phyloP scores from a whole-genome alignment of 2,888 invertebrate genomes.

The Capitulum mitella region DNA sequence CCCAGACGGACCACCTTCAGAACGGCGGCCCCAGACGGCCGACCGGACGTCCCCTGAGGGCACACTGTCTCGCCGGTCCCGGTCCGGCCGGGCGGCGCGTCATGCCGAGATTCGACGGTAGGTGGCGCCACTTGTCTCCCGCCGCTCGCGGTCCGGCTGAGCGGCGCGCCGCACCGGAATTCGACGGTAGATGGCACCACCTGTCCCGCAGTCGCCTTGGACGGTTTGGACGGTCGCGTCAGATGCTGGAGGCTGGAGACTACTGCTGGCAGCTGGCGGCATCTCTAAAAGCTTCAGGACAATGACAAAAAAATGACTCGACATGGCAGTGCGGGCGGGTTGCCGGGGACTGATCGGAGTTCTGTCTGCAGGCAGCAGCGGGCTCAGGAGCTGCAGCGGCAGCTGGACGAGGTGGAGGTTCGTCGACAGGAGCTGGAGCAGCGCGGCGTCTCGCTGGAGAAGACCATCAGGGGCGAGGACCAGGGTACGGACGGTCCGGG shows the following conservation, averaged over 20 bases:
- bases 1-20: not conserved
- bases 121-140: not conserved
- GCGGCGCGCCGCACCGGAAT: not conserved
- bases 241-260: too few species aligned
- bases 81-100: not conserved
- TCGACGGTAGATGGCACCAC: not conserved
- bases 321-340: too few species aligned
- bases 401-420: slow-evolving; percentile 75
- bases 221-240: too few species aligned
- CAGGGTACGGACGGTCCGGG: too few species aligned
- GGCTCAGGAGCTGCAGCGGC: slow-evolving; percentile 79
- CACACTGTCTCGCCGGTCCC: not conserved
- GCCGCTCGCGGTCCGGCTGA: not conserved
- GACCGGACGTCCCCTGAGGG: not conserved
- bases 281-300: too few species aligned
- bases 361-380: not conserved
- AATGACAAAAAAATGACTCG: too few species aligned
- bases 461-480: slow-evolving; percentile 62
- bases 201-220: too few species aligned
- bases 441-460: slow-evolving; percentile 68
- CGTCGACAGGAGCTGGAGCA: slow-evolving; percentile 67
- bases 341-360: too few species aligned
- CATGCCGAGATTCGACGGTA: not conserved
- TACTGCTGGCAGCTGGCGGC: too few species aligned
- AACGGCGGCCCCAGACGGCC: not conserved